Conservation (phyloP, 2,888 invertebrate species). For the Tricholauxania praeusta region DNA sequence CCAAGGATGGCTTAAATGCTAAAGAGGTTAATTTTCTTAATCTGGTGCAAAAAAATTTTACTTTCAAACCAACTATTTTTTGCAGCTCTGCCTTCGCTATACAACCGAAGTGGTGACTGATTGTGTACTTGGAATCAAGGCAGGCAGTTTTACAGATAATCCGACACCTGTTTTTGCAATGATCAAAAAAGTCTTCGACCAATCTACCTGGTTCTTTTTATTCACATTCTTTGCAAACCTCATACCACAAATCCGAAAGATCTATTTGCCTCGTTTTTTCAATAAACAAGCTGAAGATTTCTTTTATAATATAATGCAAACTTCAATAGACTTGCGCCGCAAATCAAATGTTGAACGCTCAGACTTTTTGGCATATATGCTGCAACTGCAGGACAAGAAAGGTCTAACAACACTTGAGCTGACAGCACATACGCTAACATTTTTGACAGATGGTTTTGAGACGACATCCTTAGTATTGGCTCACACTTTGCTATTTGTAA, state of each 20-base stretch:
- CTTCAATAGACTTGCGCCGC: slow-evolving; percentile 54
- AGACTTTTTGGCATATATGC: slow-evolving; percentile 62
- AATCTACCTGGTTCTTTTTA: slow-evolving; percentile 51
- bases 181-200: slow-evolving; percentile 58
- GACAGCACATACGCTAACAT: slow-evolving; percentile 61
- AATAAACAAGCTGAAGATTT: slow-evolving; percentile 73
- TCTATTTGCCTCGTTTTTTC: slow-evolving; percentile 53
- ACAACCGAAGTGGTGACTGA: slow-evolving; percentile 68
- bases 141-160: slow-evolving; percentile 62
- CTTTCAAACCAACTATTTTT: neutral
- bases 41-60: neutral
- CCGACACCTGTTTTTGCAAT: slow-evolving; percentile 57
- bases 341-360: slow-evolving; percentile 50
- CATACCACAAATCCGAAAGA: slow-evolving; percentile 55
- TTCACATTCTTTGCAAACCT: slow-evolving; percentile 53
- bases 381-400: slow-evolving; percentile 61
- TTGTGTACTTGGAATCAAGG: slow-evolving; percentile 68
- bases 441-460: slow-evolving; percentile 63
- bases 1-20: slow-evolving; percentile 62
- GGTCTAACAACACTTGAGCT: slow-evolving; percentile 51
- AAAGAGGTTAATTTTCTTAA: slow-evolving; percentile 56
- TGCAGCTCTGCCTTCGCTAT: slow-evolving; percentile 58
- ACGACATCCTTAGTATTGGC: slow-evolving; percentile 58
- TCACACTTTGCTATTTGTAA: slow-evolving; percentile 55
- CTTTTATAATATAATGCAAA: slow-evolving; percentile 55